Evolutionary conservation across 2,888 invertebrate genomes (phyloP), one percentile per base, ranked within the genome.

Genomic region (Epistrophe eligans): DNA sequence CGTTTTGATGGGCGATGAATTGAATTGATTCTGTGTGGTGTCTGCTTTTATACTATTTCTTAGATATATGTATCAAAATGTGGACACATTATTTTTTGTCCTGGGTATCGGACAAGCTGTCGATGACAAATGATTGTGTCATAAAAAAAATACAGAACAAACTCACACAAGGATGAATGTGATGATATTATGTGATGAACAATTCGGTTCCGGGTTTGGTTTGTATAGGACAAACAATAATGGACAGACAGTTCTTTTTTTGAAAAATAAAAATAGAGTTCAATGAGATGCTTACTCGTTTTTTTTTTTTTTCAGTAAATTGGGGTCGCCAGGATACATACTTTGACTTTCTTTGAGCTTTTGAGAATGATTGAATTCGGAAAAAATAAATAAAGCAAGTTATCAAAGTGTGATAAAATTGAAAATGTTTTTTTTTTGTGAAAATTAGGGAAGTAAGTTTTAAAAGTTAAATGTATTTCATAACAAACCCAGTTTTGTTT

Each of bases 1-100:
- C 19, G 11, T 40, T 70, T 70, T 70, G 70, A 70, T 70, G 55
- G 70, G 55, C 40, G 55, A 70, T 55, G 55, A 70, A 70, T 70
- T 70, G 52, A 70, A 52, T 70, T 40, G 45, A 19, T 28, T 66
- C 15, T 70, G 38, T 55, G 11, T 55, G 55, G 32, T 67, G 24
- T 38, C 24, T 24, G 35, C 35, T 67, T 15, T 55, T 43, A 10
- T 38, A 4, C 13, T 28, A 13, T 62, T 67, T 38, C 28, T 8
- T 67, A 17, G 9, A 70, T n/a, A n/a, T n/a, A n/a, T n/a, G n/a
- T n/a, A 11, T 19, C 24, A 40, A 28, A 67, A 52, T 40, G 70
- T 38, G 70, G 70, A 52, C 50, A 70, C 1, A 15, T 4, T 24
- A 35, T 35, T 55, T 55, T 70, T 55, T 55, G 24, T 24, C 6